These are phyloP conservation scores for Drosophila maculinotata DNA, from an alignment of 2,888 invertebrate species.

Conservation along the genomic window DNA sequence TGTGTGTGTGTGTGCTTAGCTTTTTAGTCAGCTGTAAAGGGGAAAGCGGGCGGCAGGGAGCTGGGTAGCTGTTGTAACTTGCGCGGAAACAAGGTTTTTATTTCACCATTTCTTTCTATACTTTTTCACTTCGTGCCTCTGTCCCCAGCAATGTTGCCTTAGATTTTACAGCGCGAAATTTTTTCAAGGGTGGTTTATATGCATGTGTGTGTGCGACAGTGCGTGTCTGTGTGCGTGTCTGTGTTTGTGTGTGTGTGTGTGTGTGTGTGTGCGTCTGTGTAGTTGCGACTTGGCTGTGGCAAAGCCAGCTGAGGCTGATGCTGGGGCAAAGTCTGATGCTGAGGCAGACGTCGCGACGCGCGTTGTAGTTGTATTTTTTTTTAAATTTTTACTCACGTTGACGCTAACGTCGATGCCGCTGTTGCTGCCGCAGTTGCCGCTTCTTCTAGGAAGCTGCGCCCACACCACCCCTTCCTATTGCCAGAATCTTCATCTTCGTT, in stretches of 20 bases:
- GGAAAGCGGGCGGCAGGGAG: conserved; percentile 3
- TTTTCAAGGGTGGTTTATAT: conserved; percentile 83
- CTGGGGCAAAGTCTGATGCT: conserved; percentile 34
- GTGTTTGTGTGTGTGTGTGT: conserved; percentile 17
- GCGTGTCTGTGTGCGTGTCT: conserved; percentile 47
- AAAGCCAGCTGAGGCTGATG: conserved; percentile 38
- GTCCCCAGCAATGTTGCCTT: conserved; percentile 63
- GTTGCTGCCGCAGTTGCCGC: conserved; percentile 29
- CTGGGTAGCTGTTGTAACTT: conserved; percentile 66
- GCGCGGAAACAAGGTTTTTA: conserved; percentile 81
- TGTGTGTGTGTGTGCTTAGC: conserved; percentile 68
- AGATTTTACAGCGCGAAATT: conserved; percentile 77
- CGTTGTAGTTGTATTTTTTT: conserved; percentile 50
- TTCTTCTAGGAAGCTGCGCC: conserved; percentile 44
- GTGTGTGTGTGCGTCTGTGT: conserved; percentile 22
- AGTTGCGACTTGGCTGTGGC: conserved; percentile 44
- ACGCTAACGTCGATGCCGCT: conserved; percentile 32
- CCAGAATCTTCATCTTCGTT: conserved; percentile 58
- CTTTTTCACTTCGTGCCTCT: conserved; percentile 52
- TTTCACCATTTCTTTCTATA: conserved; percentile 80
- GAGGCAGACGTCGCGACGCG: conserved; percentile 26
- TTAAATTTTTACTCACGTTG: conserved; percentile 41
- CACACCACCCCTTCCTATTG: not conserved
- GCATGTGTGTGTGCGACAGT: conserved; percentile 43
- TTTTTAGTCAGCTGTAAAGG: conserved; percentile 65